Evolutionary conservation across 2,797 vertebrate species (phyloP).

Genomic region (Lithobates pipiens): DNA sequence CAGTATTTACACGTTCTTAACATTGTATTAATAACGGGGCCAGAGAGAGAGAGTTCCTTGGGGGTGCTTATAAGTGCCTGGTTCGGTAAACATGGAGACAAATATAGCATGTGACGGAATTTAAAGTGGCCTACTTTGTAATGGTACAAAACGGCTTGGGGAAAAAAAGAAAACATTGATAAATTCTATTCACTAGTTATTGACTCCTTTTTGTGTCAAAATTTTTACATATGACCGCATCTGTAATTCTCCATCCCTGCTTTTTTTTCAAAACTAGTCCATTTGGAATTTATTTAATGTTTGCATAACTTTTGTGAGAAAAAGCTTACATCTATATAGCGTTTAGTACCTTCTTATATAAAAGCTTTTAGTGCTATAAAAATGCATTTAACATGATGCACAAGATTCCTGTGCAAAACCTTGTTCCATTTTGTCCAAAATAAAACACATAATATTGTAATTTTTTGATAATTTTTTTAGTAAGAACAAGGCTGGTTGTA

Average conservation of each 20-base stretch:
- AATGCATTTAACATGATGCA: too few relatives aligned
- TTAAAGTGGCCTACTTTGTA: not conserved
- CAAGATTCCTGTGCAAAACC: not conserved
- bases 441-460: not conserved
- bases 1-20: conserved; percentile 78
- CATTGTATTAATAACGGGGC: conserved; percentile 83
- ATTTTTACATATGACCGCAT: not conserved
- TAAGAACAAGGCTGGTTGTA: not conserved
- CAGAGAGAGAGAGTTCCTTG: conserved; percentile 84
- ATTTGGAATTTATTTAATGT: not conserved
- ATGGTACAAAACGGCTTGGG: not conserved
- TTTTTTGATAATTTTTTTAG: not conserved
- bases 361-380: not conserved
- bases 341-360: not conserved
- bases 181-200: not conserved
- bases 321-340: not conserved
- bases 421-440: not conserved
- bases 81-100: not conserved
- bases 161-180: not conserved
- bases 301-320: not conserved
- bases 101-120: not conserved
- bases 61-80: conserved; percentile 72
- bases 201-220: not conserved
- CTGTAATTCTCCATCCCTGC: not conserved
- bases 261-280: not conserved